Percentiles rank a stretch among this genome's conserved stretches.
phyloP scores from a whole-genome alignment of 1,140 invertebrate genomes.

The Drosophila suzukii region DNA sequence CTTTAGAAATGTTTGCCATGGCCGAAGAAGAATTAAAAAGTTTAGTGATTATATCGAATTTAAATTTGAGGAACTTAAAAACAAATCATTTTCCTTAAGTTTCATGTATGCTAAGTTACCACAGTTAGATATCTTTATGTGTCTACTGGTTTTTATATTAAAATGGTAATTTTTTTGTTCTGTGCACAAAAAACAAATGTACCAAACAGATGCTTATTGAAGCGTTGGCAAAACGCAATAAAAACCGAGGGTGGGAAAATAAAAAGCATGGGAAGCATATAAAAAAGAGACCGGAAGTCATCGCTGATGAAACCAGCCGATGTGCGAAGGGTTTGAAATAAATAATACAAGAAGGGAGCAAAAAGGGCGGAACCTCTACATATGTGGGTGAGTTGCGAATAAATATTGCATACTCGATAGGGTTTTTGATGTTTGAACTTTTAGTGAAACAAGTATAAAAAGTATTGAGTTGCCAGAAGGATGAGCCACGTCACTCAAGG shows the following conservation, averaged over 20 bases:
- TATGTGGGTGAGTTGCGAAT: constrained; percentile 12
- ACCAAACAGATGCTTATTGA: constrained; percentile 6
- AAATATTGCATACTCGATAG: constrained; percentile 37
- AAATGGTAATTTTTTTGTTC: background rate
- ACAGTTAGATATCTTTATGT: too few species aligned
- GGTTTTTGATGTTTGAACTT: constrained; percentile 9
- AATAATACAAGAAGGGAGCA: constrained; percentile 31
- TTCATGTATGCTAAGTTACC: too few species aligned
- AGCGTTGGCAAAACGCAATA: constrained; percentile 40
- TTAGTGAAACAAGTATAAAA: background rate
- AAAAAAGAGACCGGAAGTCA: constrained; percentile 40
- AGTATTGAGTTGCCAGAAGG: background rate
- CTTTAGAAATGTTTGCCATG: constrained; percentile 18
- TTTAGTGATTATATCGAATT: too few species aligned
- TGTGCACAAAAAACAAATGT: background rate
- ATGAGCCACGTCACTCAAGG: background rate
- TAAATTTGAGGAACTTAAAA: too few species aligned
- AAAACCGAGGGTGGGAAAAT: constrained; percentile 18
- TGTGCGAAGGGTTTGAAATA: constrained; percentile 55
- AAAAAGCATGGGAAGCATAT: constrained; percentile 29
- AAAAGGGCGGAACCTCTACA: constrained; percentile 1
- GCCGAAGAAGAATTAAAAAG: background rate
- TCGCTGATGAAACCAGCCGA: constrained; percentile 28
- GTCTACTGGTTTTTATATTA: background rate
- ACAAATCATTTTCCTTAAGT: too few species aligned